phyloP scores from a whole-genome alignment of 2,797 vertebrate species.

The Anolis apletophallus region DNA sequence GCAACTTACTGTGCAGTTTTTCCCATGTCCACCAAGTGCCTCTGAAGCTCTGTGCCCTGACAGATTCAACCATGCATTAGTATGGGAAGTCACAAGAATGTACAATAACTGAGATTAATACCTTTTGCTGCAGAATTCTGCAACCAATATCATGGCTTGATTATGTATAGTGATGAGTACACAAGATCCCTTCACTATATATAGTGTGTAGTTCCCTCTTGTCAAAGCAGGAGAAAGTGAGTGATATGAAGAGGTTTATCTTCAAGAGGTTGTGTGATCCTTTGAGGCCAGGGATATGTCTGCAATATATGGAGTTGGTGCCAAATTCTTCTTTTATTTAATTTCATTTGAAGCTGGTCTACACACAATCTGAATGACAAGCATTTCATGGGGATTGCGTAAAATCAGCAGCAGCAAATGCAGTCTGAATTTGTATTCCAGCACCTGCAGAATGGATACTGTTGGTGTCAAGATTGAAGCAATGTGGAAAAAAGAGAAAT shows the following conservation, averaged over 20 bases:
- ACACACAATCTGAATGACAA: constrained; percentile 39
- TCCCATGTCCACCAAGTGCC: constrained; percentile 34
- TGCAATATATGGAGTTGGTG: constrained; percentile 38
- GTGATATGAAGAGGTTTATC: constrained; percentile 41
- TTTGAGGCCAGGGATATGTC: constrained; percentile 1
- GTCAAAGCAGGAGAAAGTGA: constrained; percentile 45
- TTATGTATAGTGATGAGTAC: constrained; percentile 3
- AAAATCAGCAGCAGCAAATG: constrained; percentile 41
- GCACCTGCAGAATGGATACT: neutral
- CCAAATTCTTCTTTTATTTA: constrained; percentile 37
- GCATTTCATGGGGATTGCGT: constrained; percentile 27
- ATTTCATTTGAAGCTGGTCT: constrained; percentile 52
- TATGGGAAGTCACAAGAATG: constrained; percentile 57
- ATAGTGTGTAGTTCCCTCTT: neutral
- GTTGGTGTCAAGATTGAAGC: constrained; percentile 42
- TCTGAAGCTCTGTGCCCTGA: constrained; percentile 56
- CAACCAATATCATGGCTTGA: constrained; percentile 37
- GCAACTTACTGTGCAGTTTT: neutral
- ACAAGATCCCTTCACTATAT: constrained; percentile 33
- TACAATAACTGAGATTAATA: constrained; percentile 68
- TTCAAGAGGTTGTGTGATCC: constrained; percentile 45
- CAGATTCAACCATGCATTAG: constrained; percentile 53
- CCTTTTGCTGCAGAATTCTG: constrained; percentile 46
- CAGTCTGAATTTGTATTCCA: constrained; percentile 48
- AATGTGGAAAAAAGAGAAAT: constrained; percentile 54